Percentiles rank a stretch among this genome's conserved stretches.
These are phyloP conservation scores for Nasonia oneida DNA, from an alignment of 2,888 invertebrate species.

Conservation along the genomic window DNA sequence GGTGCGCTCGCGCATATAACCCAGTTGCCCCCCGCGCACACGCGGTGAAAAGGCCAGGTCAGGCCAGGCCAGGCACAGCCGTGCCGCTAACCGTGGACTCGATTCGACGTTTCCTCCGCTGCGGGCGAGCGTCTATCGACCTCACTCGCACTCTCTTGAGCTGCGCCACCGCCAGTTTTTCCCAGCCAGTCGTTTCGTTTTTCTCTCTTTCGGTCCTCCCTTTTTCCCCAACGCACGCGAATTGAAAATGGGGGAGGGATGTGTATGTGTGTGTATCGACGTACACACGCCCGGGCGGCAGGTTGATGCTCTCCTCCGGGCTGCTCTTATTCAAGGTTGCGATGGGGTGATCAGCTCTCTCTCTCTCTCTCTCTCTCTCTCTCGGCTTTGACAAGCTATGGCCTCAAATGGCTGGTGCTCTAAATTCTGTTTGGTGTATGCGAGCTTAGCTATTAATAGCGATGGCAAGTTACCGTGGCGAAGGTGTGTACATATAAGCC, in stretches of 20 bases:
- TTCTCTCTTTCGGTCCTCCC: neutral
- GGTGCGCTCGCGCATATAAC: neutral
- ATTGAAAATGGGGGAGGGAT: constrained; percentile 46
- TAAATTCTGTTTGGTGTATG: neutral
- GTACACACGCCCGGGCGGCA: constrained; percentile 1
- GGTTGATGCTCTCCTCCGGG: neutral
- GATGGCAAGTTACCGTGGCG: neutral
- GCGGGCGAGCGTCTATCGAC: constrained; percentile 13
- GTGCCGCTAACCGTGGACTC: constrained; percentile 12
- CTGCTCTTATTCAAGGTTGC: neutral
- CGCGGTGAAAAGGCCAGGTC: constrained; percentile 8
- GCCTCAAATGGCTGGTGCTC: neutral
- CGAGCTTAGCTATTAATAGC: neutral
- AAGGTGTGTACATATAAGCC: neutral
- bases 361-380: neutral
- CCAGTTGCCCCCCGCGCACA: neutral
- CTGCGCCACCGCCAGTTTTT: neutral
- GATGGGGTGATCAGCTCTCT: neutral
- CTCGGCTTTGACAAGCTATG: neutral
- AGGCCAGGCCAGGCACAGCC: constrained; percentile 22
- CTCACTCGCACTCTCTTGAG: neutral
- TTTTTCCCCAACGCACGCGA: constrained; percentile 24
- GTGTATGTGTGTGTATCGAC: neutral
- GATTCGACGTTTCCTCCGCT: constrained; percentile 1
- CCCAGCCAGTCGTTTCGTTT: neutral